Evolutionary conservation across 2,797 vertebrate species (phyloP), one percentile per base, ranked within the genome.

Genomic region (Falco naumanni): DNA sequence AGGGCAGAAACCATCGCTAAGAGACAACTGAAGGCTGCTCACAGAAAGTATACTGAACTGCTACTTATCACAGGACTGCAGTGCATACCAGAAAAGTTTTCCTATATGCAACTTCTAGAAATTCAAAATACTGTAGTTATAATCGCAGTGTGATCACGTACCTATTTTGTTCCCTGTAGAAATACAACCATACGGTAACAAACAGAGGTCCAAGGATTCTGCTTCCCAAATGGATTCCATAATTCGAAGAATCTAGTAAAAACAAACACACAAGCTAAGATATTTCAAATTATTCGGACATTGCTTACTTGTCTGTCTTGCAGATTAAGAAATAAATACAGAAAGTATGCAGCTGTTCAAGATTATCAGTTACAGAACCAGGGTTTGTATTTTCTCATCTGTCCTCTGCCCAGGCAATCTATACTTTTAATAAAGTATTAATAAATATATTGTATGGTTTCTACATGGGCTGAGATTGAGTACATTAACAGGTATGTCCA

Each of bases 151-250:
- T 61, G 75, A 70, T 50, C 71, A 57, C 96, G 61, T 97, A 99
- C 99, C 99, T 96, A 99, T 99, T 98, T 98, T 99, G 98, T 99
- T 99, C 79, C 99, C 99, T 22, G 99, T 99, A 96, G 99, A 99
- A 98, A 99, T 99, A 96, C 99, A 99, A 59, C 99, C 99, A 61
- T 99, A 99, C 0, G 99, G 99, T 74, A 99, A 84, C 87, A 99
- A 98, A 74, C 98, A 99, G 75, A 99, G 98, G 89, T 99, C 99
- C 97, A 99, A 97, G 5, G 99, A 99, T 94, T 99, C 99, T 2
- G 98, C 98, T 97, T 99, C 99, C 99, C 99, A 99, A 97, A 99
- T 99, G 10, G 99, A 99, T 97, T 99, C 99, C 99, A 99, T 99
- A 97, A 99, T 99, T 91, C 99, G 98, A 96, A 99, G 98, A 95